Base-by-base conservation (phyloP, 2,888 invertebrate species). In the Lochmaea crataegi region DNA sequence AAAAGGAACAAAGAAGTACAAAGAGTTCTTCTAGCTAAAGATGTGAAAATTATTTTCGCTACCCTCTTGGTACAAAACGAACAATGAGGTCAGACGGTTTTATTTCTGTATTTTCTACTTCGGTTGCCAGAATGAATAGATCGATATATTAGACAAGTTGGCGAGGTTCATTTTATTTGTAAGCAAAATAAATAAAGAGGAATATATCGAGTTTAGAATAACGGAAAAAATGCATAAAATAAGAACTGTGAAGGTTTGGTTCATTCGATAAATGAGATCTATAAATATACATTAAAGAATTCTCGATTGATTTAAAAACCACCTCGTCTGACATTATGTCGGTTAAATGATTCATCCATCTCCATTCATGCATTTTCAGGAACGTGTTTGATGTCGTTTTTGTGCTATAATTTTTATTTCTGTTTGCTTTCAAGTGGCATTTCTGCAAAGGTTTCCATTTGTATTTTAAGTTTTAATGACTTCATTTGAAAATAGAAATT, bases 81-180 rank as follows among this genome's bases (percentile, higher is more conserved):
- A 56, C 56, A 56, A 56, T 56, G 56, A 56, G 56, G 56, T 56
- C 56, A 56, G 56, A 56, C 56, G 12, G 18, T 56, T 56, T 56
- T 56, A 18, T 56, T 16, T 56, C 56, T 22, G 56, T 45, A 18
- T 12, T 56, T 56, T 56, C n/a, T 16, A 16, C 56, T 56, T 56
- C 56, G 22, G 18, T 56, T 10, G 22, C 56, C 56, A 56, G 56
- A 56, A 18, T 22, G 56, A 6, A 45, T 14, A 45, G 45, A 45
- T 45, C 45, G 45, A 45, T 45, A 14, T 45, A 45, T 14, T 45
- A 12, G 45, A 45, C 45, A 45, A 45, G 45, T 45, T 14, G 45
- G 45, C 45, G 45, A 45, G 45, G 45, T 45, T 45, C 45, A 45
- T 14, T 45, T 45, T 45, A 45, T 45, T 45, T 45, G 45, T 45